Percentiles rank a stretch among this genome's conserved stretches.
Conservation (phyloP, 2,888 invertebrate genomes). For the Melinaea marsaeus region DNA sequence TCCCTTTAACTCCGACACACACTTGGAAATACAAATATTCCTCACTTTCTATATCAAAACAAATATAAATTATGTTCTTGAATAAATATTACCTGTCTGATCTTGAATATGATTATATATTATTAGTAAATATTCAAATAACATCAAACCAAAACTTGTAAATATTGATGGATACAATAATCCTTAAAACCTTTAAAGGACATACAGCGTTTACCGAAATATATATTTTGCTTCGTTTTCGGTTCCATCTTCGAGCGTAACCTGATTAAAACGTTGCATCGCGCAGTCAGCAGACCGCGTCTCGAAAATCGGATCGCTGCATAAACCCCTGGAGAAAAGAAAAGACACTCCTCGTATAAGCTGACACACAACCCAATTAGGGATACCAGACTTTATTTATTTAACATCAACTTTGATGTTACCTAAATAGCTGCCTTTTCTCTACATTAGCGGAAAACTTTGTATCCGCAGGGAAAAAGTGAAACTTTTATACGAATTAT, state of each 20-base stretch:
- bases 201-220: neutral
- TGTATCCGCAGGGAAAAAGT: conserved; percentile 7
- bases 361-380: conserved; percentile 51
- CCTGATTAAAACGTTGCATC: neutral
- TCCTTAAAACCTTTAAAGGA: neutral
- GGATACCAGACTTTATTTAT: conserved; percentile 42
- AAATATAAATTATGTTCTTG: neutral
- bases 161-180: neutral
- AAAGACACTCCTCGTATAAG: conserved; percentile 33
- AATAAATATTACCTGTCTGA: neutral
- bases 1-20: neutral
- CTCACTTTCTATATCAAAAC: neutral
- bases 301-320: conserved; percentile 8
- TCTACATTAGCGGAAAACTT: conserved; percentile 11
- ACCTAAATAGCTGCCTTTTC: conserved; percentile 42
- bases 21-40: conserved; percentile 1
- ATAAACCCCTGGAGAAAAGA: conserved; percentile 5
- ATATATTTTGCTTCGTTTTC: neutral
- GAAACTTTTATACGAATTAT: conserved; percentile 17
- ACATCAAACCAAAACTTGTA: neutral
- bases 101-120: neutral
- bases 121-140: neutral
- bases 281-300: neutral
- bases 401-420: conserved; percentile 50
- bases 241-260: neutral